Percentiles rank a stretch among this genome's conserved stretches.
phyloP scores from a whole-genome alignment of 2,888 invertebrate species.

The Megamerina dolium region DNA sequence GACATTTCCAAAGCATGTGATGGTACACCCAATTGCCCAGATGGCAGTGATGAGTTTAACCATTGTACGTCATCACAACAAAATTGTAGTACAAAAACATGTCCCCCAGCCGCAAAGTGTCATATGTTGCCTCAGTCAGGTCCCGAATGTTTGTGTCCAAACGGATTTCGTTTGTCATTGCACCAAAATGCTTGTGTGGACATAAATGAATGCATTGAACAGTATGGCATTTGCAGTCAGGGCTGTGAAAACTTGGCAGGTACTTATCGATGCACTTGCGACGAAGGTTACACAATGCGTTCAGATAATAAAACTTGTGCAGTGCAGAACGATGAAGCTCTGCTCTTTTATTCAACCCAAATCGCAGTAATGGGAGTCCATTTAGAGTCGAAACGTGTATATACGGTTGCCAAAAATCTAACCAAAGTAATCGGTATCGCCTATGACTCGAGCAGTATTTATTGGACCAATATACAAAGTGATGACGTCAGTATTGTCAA shows the following conservation, averaged over 20 bases:
- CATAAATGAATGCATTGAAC: constrained; percentile 58
- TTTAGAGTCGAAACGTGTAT: constrained; percentile 52
- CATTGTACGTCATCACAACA: constrained; percentile 37
- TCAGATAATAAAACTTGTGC: constrained; percentile 54
- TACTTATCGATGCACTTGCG: constrained; percentile 60
- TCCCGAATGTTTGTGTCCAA: constrained; percentile 56
- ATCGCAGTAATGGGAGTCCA: constrained; percentile 61
- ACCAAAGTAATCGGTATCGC: constrained; percentile 61
- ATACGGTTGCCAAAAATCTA: constrained; percentile 51
- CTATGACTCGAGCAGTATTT: constrained; percentile 63
- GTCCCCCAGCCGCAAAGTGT: constrained; percentile 45
- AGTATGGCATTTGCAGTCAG: constrained; percentile 64
- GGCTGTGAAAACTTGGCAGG: constrained; percentile 57
- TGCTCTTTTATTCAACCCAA: constrained; percentile 63
- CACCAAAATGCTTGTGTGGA: constrained; percentile 47
- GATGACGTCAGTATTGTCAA: constrained; percentile 68
- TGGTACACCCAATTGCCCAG: constrained; percentile 54
- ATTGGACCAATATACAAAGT: constrained; percentile 70
- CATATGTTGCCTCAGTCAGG: constrained; percentile 51
- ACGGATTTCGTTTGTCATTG: constrained; percentile 40
- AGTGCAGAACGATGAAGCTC: constrained; percentile 57
- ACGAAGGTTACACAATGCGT: constrained; percentile 53
- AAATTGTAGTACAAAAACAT: constrained; percentile 33
- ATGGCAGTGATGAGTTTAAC: constrained; percentile 58
- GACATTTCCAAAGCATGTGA: constrained; percentile 54